Conservation (phyloP, 2,888 invertebrate species). For the Macrosoma leucophasiata region DNA sequence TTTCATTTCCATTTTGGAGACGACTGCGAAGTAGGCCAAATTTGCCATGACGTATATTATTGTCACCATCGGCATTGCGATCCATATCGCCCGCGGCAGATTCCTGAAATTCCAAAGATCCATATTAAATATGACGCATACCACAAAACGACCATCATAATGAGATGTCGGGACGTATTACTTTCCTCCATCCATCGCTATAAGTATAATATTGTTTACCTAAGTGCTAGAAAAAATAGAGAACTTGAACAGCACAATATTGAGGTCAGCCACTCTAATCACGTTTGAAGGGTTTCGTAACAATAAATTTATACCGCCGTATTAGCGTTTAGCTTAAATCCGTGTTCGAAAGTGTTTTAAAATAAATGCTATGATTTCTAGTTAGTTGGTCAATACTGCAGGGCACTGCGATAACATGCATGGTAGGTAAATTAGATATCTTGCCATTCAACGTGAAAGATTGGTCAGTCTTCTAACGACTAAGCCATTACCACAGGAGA, state of each 20-base stretch:
- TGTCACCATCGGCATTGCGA: conserved; percentile 93
- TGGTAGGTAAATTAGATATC: no score
- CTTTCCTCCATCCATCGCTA: not conserved
- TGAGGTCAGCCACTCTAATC: no score
- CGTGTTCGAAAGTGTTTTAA: no score
- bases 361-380: no score
- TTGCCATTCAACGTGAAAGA: no score
- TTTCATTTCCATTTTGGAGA: conserved; percentile 87
- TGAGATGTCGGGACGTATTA: not conserved
- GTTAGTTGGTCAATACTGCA: no score
- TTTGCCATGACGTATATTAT: conserved; percentile 92
- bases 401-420: no score
- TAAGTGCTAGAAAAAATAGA: not conserved
- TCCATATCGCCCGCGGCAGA: conserved; percentile 94
- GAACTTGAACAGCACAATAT: not conserved
- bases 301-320: no score
- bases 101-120: conserved; percentile 78
- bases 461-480: no score
- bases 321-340: no score
- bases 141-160: conserved; percentile 11
- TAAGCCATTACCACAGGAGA: no score
- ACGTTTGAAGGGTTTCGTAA: no score
- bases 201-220: not conserved
- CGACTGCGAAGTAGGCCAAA: conserved; percentile 92
- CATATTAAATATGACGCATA: not conserved